A percentile compares a stretch with the other conserved stretches of the same genome.
Conservation (phyloP, 2,888 invertebrate genomes). For the Tachina grossa region DNA sequence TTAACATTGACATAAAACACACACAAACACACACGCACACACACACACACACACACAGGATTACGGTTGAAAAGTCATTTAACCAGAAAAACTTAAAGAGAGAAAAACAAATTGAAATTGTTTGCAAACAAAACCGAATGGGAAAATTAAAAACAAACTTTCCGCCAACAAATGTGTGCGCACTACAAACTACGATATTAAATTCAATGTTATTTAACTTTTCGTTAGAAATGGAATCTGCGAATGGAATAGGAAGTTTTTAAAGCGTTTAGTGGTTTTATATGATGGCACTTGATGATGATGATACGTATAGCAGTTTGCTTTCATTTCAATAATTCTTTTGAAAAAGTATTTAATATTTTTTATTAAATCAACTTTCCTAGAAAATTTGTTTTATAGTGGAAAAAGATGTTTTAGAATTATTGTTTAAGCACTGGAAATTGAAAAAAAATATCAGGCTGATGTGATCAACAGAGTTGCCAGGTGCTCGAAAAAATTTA, state of each 20-base stretch:
- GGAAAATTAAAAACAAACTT: background rate
- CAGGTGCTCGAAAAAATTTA: no score
- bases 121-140: background rate
- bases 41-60: constrained; percentile 7
- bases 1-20: constrained; percentile 3
- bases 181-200: constrained; percentile 20
- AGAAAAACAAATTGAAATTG: background rate
- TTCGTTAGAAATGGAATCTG: background rate
- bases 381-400: no score
- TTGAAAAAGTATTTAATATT: constrained; percentile 11
- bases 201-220: constrained; percentile 14
- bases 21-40: background rate
- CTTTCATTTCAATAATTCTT: background rate
- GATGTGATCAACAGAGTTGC: no score
- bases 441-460: no score
- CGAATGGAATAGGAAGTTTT: background rate
- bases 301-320: no score
- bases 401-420: no score
- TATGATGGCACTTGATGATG: background rate
- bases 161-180: background rate
- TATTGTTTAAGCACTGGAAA: no score
- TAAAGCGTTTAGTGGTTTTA: background rate
- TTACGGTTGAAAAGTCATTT: constrained; percentile 8
- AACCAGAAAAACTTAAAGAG: constrained; percentile 10
- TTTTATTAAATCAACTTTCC: no score